Percentiles rank a stretch among this genome's conserved stretches.
phyloP scores from a whole-genome alignment of 2,113 vertebrate species.

The Colinus virginianus region DNA sequence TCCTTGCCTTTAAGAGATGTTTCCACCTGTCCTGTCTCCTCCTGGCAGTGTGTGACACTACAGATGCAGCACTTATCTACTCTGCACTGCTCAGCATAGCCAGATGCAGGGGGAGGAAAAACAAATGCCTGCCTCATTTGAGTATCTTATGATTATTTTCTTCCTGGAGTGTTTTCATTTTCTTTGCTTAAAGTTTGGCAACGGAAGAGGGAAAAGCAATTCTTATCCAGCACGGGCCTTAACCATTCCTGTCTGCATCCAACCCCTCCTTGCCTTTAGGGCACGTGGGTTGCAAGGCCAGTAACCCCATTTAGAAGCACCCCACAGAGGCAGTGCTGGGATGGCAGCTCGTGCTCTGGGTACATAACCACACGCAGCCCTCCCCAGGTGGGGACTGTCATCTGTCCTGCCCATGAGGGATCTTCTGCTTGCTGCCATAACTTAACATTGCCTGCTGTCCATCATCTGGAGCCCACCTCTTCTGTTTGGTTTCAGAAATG shows the following conservation, averaged over 20 bases:
- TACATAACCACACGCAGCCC: accelerated
- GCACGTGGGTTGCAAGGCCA: neutral
- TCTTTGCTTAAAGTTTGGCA: neutral
- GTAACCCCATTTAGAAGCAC: neutral
- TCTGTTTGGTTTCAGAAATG: neutral
- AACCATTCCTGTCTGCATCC: neutral
- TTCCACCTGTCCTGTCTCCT: neutral
- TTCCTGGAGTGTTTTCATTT: neutral
- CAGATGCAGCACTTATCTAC: neutral
- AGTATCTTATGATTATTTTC: neutral
- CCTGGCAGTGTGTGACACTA: neutral
- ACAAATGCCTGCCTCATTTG: neutral
- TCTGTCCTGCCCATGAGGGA: neutral
- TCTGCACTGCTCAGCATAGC: neutral
- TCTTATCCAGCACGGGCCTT: neutral
- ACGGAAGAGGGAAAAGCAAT: neutral
- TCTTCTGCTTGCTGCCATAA: neutral
- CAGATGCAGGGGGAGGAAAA: neutral
- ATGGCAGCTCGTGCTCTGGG: neutral
- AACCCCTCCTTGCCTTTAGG: neutral
- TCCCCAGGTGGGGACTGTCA: accelerated
- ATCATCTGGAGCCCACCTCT: neutral
- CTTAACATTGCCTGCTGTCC: neutral
- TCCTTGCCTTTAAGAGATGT: neutral
- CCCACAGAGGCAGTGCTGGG: neutral